These are phyloP conservation scores for Platycercus adscitus DNA, from an alignment of 2,113 vertebrate genomes.

Conservation along the genomic window DNA sequence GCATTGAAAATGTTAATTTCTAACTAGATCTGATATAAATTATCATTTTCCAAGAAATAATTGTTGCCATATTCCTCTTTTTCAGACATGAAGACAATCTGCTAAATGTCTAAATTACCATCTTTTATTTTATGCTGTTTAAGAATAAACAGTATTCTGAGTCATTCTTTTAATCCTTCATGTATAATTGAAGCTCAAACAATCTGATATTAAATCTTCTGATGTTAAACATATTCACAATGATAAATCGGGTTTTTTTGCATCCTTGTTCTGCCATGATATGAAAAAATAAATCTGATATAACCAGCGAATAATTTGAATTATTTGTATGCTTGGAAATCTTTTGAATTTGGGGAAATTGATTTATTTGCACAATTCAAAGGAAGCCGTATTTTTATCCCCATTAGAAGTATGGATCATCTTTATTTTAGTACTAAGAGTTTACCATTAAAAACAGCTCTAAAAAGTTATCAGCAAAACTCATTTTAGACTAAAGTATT, in stretches of 20 bases:
- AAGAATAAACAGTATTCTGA: conserved; percentile 1
- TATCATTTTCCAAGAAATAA: not conserved
- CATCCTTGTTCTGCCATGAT: not conserved
- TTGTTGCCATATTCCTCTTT: not conserved
- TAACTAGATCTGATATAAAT: not conserved
- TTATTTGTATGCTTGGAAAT: not conserved
- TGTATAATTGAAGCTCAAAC: not conserved
- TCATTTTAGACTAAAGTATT: not conserved
- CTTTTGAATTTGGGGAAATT: not conserved
- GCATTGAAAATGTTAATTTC: not conserved
- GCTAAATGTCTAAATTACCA: not conserved
- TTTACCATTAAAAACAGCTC: not conserved
- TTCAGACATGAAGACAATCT: not conserved
- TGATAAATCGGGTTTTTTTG: not conserved
- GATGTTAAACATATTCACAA: not conserved
- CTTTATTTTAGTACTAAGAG: not conserved
- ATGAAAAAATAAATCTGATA: not conserved
- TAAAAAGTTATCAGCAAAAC: not conserved
- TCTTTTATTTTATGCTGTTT: not conserved
- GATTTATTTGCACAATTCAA: not conserved
- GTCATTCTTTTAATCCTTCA: not conserved
- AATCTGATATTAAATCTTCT: not conserved
- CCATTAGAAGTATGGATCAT: not conserved
- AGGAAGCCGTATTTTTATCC: not conserved
- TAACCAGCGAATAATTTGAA: not conserved